phyloP scores from a whole-genome alignment of 2,888 invertebrate genomes.

The Polylopha cassiicola region DNA sequence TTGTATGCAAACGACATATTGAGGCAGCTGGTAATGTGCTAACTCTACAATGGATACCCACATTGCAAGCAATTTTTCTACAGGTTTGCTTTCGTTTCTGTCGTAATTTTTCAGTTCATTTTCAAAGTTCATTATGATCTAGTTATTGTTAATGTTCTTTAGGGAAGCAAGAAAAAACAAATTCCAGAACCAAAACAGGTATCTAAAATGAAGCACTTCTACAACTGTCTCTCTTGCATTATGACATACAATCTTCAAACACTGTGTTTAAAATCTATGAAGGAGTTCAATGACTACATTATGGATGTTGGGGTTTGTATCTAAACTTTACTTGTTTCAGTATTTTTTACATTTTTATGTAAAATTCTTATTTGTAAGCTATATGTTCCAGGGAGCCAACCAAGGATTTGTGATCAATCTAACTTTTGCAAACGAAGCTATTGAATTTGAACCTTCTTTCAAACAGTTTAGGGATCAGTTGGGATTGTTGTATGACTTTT shows the following conservation, averaged over 20 bases:
- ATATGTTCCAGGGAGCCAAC: constrained; percentile 78
- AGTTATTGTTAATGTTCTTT: constrained; percentile 29
- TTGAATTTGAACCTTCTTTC: constrained; percentile 86
- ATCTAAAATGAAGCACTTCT: constrained; percentile 84
- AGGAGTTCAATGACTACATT: constrained; percentile 86
- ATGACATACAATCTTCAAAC: constrained; percentile 94
- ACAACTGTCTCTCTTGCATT: constrained; percentile 88
- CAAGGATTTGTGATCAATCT: constrained; percentile 83
- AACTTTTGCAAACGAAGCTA: constrained; percentile 75
- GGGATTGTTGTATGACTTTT: constrained; percentile 82
- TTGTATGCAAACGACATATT: constrained; percentile 73
- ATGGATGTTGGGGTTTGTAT: constrained; percentile 83
- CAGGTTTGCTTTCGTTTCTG: constrained; percentile 49
- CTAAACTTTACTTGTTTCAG: not conserved
- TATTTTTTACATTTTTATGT: not conserved
- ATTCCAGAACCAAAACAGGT: constrained; percentile 82
- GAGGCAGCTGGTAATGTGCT: constrained; percentile 82
- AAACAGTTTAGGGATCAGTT: constrained; percentile 84
- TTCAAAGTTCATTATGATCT: not conserved
- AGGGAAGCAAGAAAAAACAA: constrained; percentile 81
- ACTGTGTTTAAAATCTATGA: constrained; percentile 86
- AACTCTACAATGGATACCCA: constrained; percentile 78
- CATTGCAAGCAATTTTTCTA: constrained; percentile 79
- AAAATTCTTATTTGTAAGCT: too few relatives aligned
- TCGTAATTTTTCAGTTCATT: constrained; percentile 2